Conservation (phyloP, 2,888 invertebrate genomes). For the Automeris io region DNA sequence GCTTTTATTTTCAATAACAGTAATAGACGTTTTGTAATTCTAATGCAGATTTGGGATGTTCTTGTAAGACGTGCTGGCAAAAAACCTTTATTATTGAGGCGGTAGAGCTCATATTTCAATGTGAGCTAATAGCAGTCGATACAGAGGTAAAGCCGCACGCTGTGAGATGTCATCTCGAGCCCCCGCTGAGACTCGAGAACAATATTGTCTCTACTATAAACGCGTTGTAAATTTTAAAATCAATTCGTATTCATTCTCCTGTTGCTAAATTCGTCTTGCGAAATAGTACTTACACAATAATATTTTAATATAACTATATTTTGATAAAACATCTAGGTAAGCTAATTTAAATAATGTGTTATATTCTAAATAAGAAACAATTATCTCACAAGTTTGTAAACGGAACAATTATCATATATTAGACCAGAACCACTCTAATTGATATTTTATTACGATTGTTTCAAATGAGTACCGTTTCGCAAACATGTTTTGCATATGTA, state of each 20-base stretch:
- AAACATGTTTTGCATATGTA: constrained; percentile 1
- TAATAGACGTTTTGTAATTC: constrained; percentile 42
- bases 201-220: constrained; percentile 72
- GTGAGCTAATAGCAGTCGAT: constrained; percentile 27
- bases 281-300: constrained; percentile 21
- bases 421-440: constrained; percentile 17
- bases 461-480: constrained; percentile 1
- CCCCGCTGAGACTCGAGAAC: constrained; percentile 69
- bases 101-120: constrained; percentile 20
- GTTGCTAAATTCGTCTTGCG: constrained; percentile 39
- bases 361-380: constrained; percentile 27
- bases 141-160: constrained; percentile 63
- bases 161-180: constrained; percentile 73
- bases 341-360: constrained; percentile 28
- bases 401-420: constrained; percentile 17
- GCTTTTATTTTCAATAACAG: constrained; percentile 65
- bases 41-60: constrained; percentile 32
- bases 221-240: constrained; percentile 68
- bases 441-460: constrained; percentile 1
- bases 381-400: constrained; percentile 25
- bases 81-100: constrained; percentile 24
- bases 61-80: constrained; percentile 22
- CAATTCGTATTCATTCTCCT: constrained; percentile 62
- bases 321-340: constrained; percentile 21
- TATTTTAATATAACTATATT: constrained; percentile 14